Percentiles rank a stretch among this genome's conserved stretches.
Conservation (phyloP, 2,797 vertebrate species). For the Somateria mollissima region DNA sequence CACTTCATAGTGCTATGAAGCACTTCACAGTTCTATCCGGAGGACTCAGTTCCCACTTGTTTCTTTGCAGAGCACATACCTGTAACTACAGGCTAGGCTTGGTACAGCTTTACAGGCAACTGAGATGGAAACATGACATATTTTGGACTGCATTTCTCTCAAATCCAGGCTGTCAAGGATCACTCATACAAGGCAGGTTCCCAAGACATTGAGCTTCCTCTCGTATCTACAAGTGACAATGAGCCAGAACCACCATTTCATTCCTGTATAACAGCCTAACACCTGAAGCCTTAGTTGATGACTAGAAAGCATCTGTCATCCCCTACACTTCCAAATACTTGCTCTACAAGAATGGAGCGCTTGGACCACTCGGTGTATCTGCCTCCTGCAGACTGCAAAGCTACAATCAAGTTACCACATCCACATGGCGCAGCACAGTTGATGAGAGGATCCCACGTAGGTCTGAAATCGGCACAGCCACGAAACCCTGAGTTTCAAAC, state of each 20-base stretch:
- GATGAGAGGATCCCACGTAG: neutral
- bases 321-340: neutral
- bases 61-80: neutral
- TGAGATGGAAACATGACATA: neutral
- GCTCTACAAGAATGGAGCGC: neutral
- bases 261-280: neutral
- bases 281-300: neutral
- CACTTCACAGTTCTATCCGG: neutral
- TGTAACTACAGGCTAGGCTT: neutral
- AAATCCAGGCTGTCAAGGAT: neutral
- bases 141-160: neutral
- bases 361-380: neutral
- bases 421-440: fast-evolving
- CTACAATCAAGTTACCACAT: neutral
- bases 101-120: neutral
- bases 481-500: neutral
- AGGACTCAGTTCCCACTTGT: neutral
- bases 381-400: neutral
- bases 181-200: neutral
- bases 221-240: neutral
- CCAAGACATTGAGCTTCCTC: neutral
- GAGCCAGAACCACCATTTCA: neutral
- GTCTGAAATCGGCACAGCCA: neutral
- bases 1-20: neutral
- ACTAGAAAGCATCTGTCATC: neutral